A percentile compares a stretch with the other conserved stretches of the same genome.
phyloP scores from a whole-genome alignment of 2,797 vertebrate species.

The Hoplostethus atlanticus region DNA sequence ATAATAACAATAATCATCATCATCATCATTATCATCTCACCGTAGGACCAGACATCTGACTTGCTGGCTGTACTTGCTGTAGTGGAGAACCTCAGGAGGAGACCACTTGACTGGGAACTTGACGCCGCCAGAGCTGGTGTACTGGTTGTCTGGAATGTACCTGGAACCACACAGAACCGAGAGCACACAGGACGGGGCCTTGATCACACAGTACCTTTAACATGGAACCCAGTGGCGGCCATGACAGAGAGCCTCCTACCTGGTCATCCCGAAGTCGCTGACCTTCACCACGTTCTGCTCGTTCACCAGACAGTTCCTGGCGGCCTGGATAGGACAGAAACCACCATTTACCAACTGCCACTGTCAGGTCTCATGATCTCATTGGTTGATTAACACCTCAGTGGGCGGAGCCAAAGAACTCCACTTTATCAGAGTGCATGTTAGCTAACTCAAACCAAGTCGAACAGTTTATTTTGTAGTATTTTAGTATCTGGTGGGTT shows the following conservation, averaged over 20 bases:
- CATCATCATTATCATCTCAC: conserved; percentile 71
- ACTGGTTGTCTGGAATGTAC: conserved; percentile 91
- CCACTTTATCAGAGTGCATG: no score
- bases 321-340: conserved; percentile 81
- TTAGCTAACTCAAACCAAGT: no score
- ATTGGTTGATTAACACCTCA: no score
- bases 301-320: conserved; percentile 91
- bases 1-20: no score
- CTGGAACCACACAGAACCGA: conserved; percentile 62
- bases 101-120: conserved; percentile 95
- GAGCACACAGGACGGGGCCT: no score
- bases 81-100: conserved; percentile 92
- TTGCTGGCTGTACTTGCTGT: conserved; percentile 92
- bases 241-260: conserved; percentile 69
- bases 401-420: no score
- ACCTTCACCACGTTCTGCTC: conserved; percentile 88
- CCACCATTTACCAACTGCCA: no score
- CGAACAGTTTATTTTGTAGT: no score
- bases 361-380: no score
- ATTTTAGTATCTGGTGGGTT: no score
- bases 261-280: conserved; percentile 92
- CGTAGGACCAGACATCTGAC: conserved; percentile 94
- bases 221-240: not conserved
- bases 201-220: no score
- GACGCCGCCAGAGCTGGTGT: conserved; percentile 88